A percentile compares a stretch with the other conserved stretches of the same genome.
Conservation (phyloP, 2,113 vertebrate species). For the Chloropsis hardwickii region DNA sequence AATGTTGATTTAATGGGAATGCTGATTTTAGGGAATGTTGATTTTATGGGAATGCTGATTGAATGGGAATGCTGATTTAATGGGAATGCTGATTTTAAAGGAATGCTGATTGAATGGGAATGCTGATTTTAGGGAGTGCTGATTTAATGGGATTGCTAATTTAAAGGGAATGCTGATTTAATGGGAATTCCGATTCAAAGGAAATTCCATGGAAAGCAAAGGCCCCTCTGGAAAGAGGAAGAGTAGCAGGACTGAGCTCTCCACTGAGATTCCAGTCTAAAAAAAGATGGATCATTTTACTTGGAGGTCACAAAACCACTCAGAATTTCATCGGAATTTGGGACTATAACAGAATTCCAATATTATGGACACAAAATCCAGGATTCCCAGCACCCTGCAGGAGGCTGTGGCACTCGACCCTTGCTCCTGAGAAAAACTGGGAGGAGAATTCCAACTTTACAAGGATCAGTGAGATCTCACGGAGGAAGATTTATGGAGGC, state of each 20-base stretch:
- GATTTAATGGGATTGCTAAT: background rate
- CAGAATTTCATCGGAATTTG: background rate
- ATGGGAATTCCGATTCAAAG: background rate
- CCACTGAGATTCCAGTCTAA: background rate
- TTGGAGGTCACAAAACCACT: accelerated
- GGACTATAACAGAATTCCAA: accelerated
- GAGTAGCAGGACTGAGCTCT: background rate
- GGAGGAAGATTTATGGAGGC: background rate
- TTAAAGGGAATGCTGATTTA: background rate
- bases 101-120: background rate
- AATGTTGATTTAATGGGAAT: background rate
- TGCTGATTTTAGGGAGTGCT: background rate
- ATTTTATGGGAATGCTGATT: background rate
- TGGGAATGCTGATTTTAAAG: no score
- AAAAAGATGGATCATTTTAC: background rate
- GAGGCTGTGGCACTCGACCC: accelerated
- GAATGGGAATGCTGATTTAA: background rate
- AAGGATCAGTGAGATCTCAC: accelerated
- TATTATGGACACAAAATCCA: background rate
- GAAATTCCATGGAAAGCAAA: background rate
- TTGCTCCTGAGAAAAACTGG: background rate
- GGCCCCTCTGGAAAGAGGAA: background rate
- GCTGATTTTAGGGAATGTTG: no score
- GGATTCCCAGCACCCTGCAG: background rate
- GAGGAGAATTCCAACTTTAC: background rate